Conservation (phyloP, 2,888 invertebrate genomes). For the Athetis lepigone region DNA sequence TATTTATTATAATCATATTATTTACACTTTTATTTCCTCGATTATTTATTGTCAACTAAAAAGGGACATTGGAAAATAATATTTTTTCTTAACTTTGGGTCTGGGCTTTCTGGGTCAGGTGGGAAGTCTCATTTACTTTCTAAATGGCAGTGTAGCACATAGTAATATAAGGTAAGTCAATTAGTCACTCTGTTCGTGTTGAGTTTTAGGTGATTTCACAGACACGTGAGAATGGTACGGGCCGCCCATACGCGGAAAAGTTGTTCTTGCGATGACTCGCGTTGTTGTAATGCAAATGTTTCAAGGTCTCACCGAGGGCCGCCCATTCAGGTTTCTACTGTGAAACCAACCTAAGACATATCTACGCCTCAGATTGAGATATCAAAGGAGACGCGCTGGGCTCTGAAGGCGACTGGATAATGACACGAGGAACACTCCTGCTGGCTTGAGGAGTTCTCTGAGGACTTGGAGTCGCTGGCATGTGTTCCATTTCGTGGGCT, state of each 20-base stretch:
- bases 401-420: conserved; percentile 77
- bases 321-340: too few species aligned
- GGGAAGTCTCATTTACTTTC: conserved; percentile 13
- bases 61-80: neutral
- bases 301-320: too few species aligned
- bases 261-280: too few species aligned
- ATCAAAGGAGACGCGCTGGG: conserved; percentile 62
- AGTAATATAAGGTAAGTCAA: neutral
- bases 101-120: neutral
- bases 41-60: neutral
- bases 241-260: too few species aligned
- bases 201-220: too few species aligned
- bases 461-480: conserved; percentile 33
- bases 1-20: too few species aligned
- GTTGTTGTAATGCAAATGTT: too few species aligned
- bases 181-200: neutral
- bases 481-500: conserved; percentile 71
- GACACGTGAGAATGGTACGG: too few species aligned
- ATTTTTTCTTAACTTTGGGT: neutral
- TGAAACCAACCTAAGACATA: neutral
- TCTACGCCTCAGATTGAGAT: conserved; percentile 20
- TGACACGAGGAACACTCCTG: conserved; percentile 69
- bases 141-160: conserved; percentile 22
- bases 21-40: conserved; percentile 8
- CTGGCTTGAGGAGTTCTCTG: conserved; percentile 55